These are phyloP conservation scores for Drosophila macrospina DNA, from an alignment of 2,888 invertebrate species.

Conservation along the genomic window DNA sequence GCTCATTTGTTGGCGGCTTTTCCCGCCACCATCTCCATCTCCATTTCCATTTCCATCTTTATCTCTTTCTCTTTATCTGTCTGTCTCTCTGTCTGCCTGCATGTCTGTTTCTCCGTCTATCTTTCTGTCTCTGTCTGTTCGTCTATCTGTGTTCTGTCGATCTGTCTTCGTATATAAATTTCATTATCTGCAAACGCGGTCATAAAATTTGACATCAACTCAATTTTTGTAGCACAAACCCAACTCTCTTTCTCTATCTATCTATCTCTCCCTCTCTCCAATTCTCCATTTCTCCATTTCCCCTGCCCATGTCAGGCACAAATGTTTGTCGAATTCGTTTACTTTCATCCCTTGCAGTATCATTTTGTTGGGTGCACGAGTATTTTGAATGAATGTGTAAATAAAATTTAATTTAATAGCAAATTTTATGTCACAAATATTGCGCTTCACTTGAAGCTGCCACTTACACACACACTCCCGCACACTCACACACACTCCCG, in stretches of 20 bases:
- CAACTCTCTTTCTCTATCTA: constrained; percentile 9
- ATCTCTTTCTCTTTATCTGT: not conserved
- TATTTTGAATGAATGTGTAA: constrained; percentile 77
- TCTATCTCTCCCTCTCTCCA: constrained; percentile 13
- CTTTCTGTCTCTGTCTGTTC: constrained; percentile 16
- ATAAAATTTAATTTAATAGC: constrained; percentile 81
- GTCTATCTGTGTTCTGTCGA: constrained; percentile 18
- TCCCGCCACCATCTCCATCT: too few species aligned
- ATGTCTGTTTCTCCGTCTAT: constrained; percentile 8
- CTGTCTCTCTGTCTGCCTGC: constrained; percentile 17
- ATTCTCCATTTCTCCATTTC: not conserved
- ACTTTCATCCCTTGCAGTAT: constrained; percentile 18
- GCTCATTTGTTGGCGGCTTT: constrained; percentile 1
- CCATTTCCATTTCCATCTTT: too few species aligned
- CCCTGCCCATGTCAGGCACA: not conserved
- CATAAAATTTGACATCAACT: constrained; percentile 71
- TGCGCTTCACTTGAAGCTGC: constrained; percentile 60
- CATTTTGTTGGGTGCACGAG: constrained; percentile 38
- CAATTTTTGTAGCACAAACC: constrained; percentile 49
- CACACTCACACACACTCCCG: not conserved
- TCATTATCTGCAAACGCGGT: constrained; percentile 77
- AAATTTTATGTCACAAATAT: constrained; percentile 78
- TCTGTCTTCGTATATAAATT: constrained; percentile 58
- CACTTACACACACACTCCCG: constrained; percentile 10
- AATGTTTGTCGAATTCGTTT: constrained; percentile 12